phyloP scores from a whole-genome alignment of 2,113 vertebrate genomes.

The Chunga burmeisteri region DNA sequence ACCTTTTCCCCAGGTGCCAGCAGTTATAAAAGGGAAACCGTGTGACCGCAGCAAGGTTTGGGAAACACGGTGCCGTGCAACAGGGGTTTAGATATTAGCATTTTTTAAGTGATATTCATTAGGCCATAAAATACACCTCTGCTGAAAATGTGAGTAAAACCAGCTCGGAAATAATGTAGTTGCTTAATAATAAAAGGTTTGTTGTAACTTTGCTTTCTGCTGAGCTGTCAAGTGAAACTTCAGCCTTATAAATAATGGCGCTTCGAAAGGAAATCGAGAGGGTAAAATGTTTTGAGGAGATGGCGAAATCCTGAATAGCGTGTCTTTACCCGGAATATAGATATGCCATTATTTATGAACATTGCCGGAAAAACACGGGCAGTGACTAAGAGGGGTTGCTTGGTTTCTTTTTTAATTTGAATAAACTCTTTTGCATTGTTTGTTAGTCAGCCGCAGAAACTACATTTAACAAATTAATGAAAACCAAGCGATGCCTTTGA shows the following conservation, averaged over 20 bases:
- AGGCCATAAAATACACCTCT: not conserved
- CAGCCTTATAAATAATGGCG: constrained; percentile 5
- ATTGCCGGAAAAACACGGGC: not conserved
- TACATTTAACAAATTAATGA: constrained; percentile 86
- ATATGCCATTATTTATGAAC: not conserved
- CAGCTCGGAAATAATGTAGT: not conserved
- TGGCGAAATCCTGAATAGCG: not conserved
- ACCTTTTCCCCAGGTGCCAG: constrained; percentile 3
- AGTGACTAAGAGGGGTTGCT: not conserved
- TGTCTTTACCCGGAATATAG: not conserved
- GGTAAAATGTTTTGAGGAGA: constrained; percentile 29
- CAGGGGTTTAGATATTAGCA: not conserved
- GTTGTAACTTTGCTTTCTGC: not conserved
- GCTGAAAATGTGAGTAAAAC: not conserved
- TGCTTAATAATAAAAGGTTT: not conserved
- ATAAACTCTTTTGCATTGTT: constrained; percentile 27
- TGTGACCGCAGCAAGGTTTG: not conserved
- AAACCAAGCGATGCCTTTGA: constrained; percentile 81
- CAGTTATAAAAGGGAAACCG: not conserved
- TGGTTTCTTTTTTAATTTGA: not conserved
- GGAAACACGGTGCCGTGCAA: not conserved
- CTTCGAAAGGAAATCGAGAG: constrained; percentile 45
- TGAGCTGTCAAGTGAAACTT: constrained; percentile 26
- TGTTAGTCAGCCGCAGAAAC: constrained; percentile 75
- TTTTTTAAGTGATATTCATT: not conserved